These are phyloP conservation scores for Mesorhabditis belari DNA, from an alignment of 2,888 invertebrate species.

Conservation along the genomic window DNA sequence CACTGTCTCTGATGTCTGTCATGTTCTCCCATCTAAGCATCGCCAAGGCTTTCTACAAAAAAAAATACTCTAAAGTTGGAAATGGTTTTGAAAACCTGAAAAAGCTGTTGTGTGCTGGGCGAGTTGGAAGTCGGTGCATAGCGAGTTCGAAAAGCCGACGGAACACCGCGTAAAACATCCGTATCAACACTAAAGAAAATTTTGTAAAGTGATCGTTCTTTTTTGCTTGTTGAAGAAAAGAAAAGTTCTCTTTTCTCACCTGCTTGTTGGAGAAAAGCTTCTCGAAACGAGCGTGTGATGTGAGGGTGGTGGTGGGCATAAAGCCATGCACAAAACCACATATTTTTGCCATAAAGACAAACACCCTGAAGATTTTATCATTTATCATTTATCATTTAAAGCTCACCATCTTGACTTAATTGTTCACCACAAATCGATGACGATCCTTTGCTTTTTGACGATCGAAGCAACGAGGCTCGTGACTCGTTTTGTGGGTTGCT, in stretches of 20 bases:
- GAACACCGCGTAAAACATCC: neutral
- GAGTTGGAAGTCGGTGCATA: neutral
- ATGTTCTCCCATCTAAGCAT: conserved; percentile 80
- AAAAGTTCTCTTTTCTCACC: no score
- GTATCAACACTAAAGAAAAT: neutral
- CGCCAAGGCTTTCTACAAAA: conserved; percentile 68
- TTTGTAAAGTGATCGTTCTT: no score
- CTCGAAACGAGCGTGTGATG: neutral
- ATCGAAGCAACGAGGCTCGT: conserved; percentile 81
- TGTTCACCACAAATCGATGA: conserved; percentile 37
- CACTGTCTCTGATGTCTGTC: conserved; percentile 85
- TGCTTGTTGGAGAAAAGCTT: neutral
- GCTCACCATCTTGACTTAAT: neutral
- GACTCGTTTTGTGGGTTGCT: conserved; percentile 87
- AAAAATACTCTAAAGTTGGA: neutral
- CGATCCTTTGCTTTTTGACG: conserved; percentile 55
- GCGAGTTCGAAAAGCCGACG: neutral
- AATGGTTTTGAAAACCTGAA: neutral
- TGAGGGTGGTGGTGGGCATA: neutral
- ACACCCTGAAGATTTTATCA: conserved; percentile 68
- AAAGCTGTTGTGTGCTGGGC: neutral
- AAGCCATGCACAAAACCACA: neutral
- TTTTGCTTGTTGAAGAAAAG: no score
- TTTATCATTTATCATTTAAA: neutral
- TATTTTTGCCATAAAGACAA: conserved; percentile 73